Evolutionary conservation across 2,888 invertebrate genomes (phyloP), one percentile per base, ranked within the genome.

Genomic region (Empis stercorea): DNA sequence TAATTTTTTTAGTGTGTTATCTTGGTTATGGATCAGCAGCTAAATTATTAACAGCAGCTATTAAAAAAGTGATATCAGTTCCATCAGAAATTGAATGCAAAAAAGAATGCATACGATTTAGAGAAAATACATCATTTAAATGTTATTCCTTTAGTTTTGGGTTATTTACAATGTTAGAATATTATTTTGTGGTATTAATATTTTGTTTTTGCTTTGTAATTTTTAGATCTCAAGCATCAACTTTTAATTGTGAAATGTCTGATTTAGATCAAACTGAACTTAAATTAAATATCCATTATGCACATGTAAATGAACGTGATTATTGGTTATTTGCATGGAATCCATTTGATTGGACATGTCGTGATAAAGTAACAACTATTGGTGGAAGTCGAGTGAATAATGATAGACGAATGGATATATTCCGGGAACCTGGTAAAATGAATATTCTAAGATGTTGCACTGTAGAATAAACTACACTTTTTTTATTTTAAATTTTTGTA

Each of bases 281-380:
- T 0, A 76, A 84, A 56, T 75, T 78, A 9, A 80, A 81, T 48
- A 74, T 83, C 0, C 87, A 88, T 61, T 88, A 84, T 56, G 72
- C 75, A 1, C 76, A 78, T 47, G 64, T 65, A 0, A 62, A 62
- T 41, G 83, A 86, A 34, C 66, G 73, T 0, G 78, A 81, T 48
- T 80, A 80, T 55, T 80, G 83, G 75, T 66, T 85, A 23, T 87
- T 84, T 56, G 81, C 86, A 0, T 88, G 86, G 76, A 85, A 87
- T 58, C 76, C 84, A 40, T 80, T 81, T 55, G 85, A 86, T 60
- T 80, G 83, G 14, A 75, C 78, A 20, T 88, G 88, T 51, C 66
- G 70, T 10, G 70, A 70, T 52, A 68, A 69, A 55, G 66, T 69
- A 39, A 66, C 65, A 49, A 68, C 70, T 2, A 66, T 69, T 34